Base-by-base conservation (phyloP, 1,140 invertebrate species). In the Bradynema listronoti region DNA sequence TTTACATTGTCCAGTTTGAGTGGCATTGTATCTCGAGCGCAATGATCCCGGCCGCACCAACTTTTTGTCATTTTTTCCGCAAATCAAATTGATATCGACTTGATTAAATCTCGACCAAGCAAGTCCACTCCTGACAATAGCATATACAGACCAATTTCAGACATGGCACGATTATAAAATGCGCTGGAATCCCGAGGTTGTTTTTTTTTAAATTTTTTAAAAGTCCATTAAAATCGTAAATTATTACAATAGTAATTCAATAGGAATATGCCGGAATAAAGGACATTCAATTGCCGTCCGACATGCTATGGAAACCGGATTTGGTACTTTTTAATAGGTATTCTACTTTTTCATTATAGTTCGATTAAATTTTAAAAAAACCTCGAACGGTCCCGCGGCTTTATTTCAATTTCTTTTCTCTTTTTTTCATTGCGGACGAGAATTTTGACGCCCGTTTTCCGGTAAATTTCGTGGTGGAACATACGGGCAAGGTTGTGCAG, bases 391-490 rank as follows among this genome's bases (percentile, higher is more conserved):
- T 43, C 14, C 33, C 2, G 2, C 4, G 4, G 41, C 4, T 55
- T 55, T 50, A n/a, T 3, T 9, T 29, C 29, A 29, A 47, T 14
- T 6, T 56, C 27, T 4, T 1, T 58, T 22, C n/a, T 22, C 29
- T 56, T 11, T 39, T 42, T 2, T 61, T 0, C 9, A 63, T 58
- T 56, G 93, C 93, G 76, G 91, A 97, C 82, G 91, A 97, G 82
- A 47, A 88, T 72, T 96, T 97, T 83, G 92, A 96, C 81, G 89
- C 90, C 69, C 95, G 91, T 66, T 96, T 88, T 81, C 90, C 88
- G 66, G 94, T 91, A 64, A 96, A 97, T 83, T 90, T 96, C 77
- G 90, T 96, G 66, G 90, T 97, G 60, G 86, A 86, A 68, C 87
- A 87, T 83, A 91, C 91, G 82, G 93, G 93, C 60, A 88, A 86